A percentile compares a stretch with the other conserved stretches of the same genome.
These are phyloP conservation scores for Eucidaris tribuloides DNA, from an alignment of 35 echinoderm and acorn worm genomes.

Conservation along the genomic window DNA sequence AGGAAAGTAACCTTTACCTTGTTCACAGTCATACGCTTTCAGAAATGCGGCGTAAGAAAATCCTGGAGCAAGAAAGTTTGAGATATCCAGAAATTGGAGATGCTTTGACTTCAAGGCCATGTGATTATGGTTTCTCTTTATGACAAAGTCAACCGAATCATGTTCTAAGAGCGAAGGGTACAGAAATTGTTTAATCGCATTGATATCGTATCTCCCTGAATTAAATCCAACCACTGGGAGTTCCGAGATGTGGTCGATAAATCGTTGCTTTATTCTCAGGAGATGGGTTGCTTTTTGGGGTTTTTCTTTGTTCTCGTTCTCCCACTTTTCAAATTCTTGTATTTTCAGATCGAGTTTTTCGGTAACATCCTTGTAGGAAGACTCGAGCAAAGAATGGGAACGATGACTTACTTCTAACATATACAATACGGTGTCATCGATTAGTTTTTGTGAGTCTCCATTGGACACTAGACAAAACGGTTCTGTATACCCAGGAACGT, in stretches of 20 bases:
- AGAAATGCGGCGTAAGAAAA: conserved; percentile 32
- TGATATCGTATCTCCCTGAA: conserved; percentile 42
- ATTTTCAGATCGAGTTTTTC: no score
- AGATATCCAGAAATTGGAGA: conserved; percentile 26
- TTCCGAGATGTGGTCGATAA: conserved; percentile 11
- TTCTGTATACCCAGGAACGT: background rate
- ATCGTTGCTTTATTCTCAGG: background rate
- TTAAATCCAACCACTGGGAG: conserved; percentile 51
- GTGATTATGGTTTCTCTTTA: background rate
- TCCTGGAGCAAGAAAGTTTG: conserved; percentile 32
- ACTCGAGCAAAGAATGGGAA: no score
- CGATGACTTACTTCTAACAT: no score
- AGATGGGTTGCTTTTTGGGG: background rate
- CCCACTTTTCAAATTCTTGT: no score
- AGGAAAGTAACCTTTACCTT: conserved; percentile 16
- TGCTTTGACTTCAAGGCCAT: background rate
- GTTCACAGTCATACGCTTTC: conserved; percentile 4
- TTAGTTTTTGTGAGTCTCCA: no score
- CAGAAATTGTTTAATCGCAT: no score
- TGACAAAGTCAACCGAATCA: background rate
- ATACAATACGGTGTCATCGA: no score
- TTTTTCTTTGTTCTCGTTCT: no score
- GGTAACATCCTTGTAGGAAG: no score
- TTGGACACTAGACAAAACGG: background rate
- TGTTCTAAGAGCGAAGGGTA: no score